A percentile compares a stretch with the other conserved stretches of the same genome.
Conservation (phyloP, 2,888 invertebrate species). For the Megamerina dolium region DNA sequence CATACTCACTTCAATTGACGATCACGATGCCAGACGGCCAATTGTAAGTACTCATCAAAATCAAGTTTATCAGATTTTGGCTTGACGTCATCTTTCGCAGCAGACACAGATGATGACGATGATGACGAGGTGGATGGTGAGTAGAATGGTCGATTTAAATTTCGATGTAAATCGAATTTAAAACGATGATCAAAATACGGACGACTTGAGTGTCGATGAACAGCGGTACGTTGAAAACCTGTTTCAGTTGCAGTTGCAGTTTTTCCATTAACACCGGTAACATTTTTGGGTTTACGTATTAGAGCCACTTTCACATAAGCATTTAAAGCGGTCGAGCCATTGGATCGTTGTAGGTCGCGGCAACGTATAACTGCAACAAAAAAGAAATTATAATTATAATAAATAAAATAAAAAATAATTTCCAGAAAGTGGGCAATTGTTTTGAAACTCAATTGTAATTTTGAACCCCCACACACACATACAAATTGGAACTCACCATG, state of each 20-base stretch:
- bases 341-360: conserved; percentile 62
- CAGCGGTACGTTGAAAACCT: conserved; percentile 71
- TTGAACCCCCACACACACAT: conserved; percentile 1
- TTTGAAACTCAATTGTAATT: too few species aligned
- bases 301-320: conserved; percentile 71
- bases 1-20: conserved; percentile 69
- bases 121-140: too few species aligned
- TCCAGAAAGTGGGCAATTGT: not conserved
- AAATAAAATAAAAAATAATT: not conserved
- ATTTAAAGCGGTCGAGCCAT: conserved; percentile 62
- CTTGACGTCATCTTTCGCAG: not conserved
- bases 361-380: conserved; percentile 64
- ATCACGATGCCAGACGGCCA: conserved; percentile 84
- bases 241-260: conserved; percentile 31
- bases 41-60: conserved; percentile 54
- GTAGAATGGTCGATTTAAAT: not conserved
- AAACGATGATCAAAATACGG: conserved; percentile 77
- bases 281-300: conserved; percentile 14
- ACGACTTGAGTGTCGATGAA: conserved; percentile 69
- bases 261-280: too few species aligned
- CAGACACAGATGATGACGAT: too few species aligned
- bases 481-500: conserved; percentile 57
- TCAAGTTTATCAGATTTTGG: not conserved
- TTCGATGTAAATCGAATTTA: conserved; percentile 53
- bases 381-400: not conserved